A percentile compares a stretch with the other conserved stretches of the same genome.
These are phyloP conservation scores for Oophaga pumilio DNA, from an alignment of 2,113 vertebrate genomes.

Conservation along the genomic window DNA sequence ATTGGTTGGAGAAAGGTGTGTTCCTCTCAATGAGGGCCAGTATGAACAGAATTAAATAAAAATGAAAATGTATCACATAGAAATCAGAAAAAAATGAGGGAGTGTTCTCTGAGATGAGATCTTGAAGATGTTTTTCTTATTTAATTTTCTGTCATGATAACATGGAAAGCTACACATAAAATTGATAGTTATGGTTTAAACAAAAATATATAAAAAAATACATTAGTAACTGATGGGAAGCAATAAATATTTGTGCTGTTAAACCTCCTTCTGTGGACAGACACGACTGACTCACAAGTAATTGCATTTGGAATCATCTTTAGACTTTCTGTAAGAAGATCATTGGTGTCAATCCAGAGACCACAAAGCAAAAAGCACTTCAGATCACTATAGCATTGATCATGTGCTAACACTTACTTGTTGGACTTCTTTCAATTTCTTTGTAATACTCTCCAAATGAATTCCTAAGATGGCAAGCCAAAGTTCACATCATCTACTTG, in stretches of 20 bases:
- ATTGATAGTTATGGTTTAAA: not conserved
- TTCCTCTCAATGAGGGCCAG: too few species aligned
- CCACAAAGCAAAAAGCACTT: slow-evolving; percentile 22
- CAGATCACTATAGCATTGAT: not conserved
- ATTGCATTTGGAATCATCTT: not conserved
- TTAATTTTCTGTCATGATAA: not conserved
- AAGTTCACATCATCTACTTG: not conserved
- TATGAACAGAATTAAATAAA: too few species aligned
- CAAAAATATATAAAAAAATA: not conserved
- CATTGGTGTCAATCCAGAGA: not conserved
- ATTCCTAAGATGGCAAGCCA: not conserved
- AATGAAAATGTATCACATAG: too few species aligned
- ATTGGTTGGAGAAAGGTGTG: too few species aligned
- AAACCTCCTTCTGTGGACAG: slow-evolving; percentile 1
- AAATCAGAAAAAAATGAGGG: too few species aligned
- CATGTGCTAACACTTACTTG: not conserved
- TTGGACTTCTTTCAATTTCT: not conserved
- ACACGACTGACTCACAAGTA: not conserved
- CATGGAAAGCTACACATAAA: not conserved
- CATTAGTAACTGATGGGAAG: not conserved
- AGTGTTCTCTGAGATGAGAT: not conserved
- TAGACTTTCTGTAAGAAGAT: not conserved
- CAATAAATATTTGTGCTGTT: not conserved
- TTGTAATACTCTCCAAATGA: not conserved
- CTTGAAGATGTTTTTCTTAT: not conserved